Conservation (phyloP, 2,797 vertebrate species). For the Anisognathus igniventris region DNA sequence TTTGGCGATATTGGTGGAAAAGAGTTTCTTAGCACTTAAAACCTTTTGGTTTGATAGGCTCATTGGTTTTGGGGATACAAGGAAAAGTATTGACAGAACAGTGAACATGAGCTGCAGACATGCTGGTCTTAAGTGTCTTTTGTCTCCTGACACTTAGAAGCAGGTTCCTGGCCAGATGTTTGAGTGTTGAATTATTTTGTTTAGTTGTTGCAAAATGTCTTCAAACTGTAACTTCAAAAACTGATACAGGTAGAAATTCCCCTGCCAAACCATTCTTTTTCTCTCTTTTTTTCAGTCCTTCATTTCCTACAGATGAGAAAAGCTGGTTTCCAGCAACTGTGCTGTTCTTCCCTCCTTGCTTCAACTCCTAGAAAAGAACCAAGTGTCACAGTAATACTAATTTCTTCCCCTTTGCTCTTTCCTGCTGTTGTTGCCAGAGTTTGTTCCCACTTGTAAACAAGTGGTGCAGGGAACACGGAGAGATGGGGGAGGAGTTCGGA, state of each 20-base stretch:
- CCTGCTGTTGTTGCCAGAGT: background rate
- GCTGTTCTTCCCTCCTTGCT: background rate
- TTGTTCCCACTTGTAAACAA: background rate
- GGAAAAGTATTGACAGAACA: background rate
- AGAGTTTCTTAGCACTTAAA: background rate
- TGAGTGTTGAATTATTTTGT: background rate
- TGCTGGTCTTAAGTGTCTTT: background rate
- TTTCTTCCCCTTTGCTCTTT: background rate
- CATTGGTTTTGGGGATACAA: background rate
- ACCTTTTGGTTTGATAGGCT: background rate
- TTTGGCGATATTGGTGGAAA: background rate
- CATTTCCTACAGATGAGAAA: background rate
- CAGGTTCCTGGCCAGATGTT: background rate
- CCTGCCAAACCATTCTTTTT: background rate
- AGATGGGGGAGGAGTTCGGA: slow-evolving; percentile 38
- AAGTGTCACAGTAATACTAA: background rate
- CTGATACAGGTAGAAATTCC: background rate
- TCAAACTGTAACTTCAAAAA: background rate
- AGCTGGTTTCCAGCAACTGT: background rate
- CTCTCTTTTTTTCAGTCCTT: background rate
- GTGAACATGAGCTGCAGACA: background rate
- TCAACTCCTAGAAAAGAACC: background rate
- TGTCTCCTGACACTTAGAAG: background rate
- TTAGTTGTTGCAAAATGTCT: background rate
- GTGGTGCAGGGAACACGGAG: background rate